Base-by-base conservation (phyloP, 1,140 invertebrate genomes). In the Zaprionus ghesquierei region DNA sequence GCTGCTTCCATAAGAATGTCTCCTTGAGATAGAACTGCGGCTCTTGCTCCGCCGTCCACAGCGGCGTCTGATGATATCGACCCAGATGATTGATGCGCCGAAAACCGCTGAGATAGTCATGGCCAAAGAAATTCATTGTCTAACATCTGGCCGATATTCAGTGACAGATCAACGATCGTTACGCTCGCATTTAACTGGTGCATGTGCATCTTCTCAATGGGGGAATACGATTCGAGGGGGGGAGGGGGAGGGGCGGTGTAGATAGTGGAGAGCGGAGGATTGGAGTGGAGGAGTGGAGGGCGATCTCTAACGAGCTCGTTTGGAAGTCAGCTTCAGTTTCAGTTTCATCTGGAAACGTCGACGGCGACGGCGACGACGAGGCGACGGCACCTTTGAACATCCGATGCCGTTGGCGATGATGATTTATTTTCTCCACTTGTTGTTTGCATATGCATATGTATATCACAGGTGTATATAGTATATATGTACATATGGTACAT, bases 91-190 rank as follows among this genome's bases (percentile, higher is more conserved):
- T 60, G 15, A 76, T 74, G 82, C 82, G 79, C n/a, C 82, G 71
- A 69, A 89, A 79, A 62, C 82, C 79, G 79, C 75, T 82, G 44
- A 82, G 50, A 82, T 86, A 69, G 46, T 86, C 84, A 89, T 79
- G 84, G 69, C 79, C 75, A 70, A 86, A 82, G 69, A 86, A 74
- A 86, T 86, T 82, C 82, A 86, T 86, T 69, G 69, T 87, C 75
- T 68, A 71, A 61, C 61, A 58, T 38, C 61, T 64, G 58, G 61
- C 69, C 63, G 66, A 65, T 44, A 69, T 69, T 58, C 50, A 68
- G 27, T 35, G 50, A 25, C 58, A 69, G 70, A 55, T 73, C 64
- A 55, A 69, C 46, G 35, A 41, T 41, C 63, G 63, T 59, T 49
- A 59, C 51, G 23, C 15, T 31, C 64, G 33, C 29, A 44, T 15